Conservation (phyloP, 2,797 vertebrate species). For the Heliangelus exortis region DNA sequence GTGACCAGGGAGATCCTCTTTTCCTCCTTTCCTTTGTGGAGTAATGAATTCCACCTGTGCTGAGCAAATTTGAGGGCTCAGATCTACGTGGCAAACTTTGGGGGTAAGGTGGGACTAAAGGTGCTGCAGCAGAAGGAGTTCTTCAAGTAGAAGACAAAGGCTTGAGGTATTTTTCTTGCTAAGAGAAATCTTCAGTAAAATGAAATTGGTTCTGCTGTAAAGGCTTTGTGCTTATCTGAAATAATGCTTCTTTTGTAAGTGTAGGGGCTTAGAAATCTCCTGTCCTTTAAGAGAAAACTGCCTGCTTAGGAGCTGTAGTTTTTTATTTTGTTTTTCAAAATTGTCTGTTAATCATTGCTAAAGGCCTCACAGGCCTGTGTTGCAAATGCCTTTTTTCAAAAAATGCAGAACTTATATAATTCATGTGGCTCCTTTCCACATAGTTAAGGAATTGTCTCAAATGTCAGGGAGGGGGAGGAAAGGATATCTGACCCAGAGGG, state of each 20-base stretch:
- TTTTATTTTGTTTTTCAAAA: constrained; percentile 37
- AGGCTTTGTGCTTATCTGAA: constrained; percentile 31
- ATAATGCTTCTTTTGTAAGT: constrained; percentile 22
- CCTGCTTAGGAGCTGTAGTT: constrained; percentile 7
- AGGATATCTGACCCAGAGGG: background rate
- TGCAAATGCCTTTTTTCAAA: background rate
- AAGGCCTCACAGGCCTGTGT: background rate
- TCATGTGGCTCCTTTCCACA: background rate
- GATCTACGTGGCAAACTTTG: accelerated
- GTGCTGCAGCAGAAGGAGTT: background rate
- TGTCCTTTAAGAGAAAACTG: constrained; percentile 46
- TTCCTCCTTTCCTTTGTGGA: background rate
- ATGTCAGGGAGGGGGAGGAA: constrained; percentile 30
- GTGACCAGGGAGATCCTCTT: background rate
- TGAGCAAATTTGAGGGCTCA: background rate
- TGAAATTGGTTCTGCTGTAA: constrained; percentile 40
- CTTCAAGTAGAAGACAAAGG: background rate
- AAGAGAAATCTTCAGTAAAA: background rate
- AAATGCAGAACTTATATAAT: background rate
- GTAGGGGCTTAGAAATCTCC: constrained; percentile 23
- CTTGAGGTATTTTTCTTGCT: background rate
- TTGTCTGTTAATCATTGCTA: constrained; percentile 33
- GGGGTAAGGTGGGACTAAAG: background rate
- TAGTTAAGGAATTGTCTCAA: constrained; percentile 42
- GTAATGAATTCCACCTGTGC: background rate